These are phyloP conservation scores for Nineta flava DNA, from an alignment of 2,888 invertebrate species.

Conservation along the genomic window DNA sequence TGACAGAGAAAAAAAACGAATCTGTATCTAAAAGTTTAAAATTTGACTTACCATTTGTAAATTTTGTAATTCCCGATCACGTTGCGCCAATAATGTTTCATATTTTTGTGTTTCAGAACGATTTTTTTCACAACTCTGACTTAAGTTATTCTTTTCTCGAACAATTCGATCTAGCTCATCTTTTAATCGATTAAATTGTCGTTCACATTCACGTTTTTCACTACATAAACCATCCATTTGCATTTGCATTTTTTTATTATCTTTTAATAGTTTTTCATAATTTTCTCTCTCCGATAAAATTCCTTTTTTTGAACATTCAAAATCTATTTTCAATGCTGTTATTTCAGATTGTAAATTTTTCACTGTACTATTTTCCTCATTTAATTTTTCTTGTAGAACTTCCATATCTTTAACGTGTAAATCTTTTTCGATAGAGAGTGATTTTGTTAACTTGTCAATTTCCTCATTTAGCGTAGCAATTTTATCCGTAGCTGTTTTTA, in stretches of 20 bases:
- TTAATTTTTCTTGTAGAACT: slow-evolving; percentile 22
- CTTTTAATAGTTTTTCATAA: slow-evolving; percentile 1
- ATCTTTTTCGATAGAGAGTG: slow-evolving; percentile 22
- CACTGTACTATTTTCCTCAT: slow-evolving; percentile 23
- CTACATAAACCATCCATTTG: slow-evolving; percentile 20
- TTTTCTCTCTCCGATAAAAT: neutral
- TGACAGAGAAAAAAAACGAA: too few relatives aligned
- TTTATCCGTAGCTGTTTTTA: slow-evolving; percentile 39
- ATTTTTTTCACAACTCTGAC: slow-evolving; percentile 21
- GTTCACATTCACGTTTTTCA: slow-evolving; percentile 29
- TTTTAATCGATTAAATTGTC: slow-evolving; percentile 24
- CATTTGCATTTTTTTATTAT: slow-evolving; percentile 12
- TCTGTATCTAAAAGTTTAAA: neutral
- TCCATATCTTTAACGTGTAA: slow-evolving; percentile 29
- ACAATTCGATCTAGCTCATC: slow-evolving; percentile 23
- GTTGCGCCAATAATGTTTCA: slow-evolving; percentile 19
- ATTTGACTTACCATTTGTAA: slow-evolving; percentile 19
- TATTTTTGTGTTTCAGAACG: slow-evolving; percentile 13
- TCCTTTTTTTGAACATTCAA: slow-evolving; percentile 2
- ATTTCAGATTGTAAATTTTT: slow-evolving; percentile 23
- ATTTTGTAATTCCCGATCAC: slow-evolving; percentile 19
- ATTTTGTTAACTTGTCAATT: slow-evolving; percentile 29
- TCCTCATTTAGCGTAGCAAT: slow-evolving; percentile 35
- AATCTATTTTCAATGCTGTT: slow-evolving; percentile 21
- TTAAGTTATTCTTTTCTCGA: slow-evolving; percentile 15